Evolutionary conservation across 2,797 vertebrate species (phyloP).

Genomic region (Sphaeramia orbicularis): DNA sequence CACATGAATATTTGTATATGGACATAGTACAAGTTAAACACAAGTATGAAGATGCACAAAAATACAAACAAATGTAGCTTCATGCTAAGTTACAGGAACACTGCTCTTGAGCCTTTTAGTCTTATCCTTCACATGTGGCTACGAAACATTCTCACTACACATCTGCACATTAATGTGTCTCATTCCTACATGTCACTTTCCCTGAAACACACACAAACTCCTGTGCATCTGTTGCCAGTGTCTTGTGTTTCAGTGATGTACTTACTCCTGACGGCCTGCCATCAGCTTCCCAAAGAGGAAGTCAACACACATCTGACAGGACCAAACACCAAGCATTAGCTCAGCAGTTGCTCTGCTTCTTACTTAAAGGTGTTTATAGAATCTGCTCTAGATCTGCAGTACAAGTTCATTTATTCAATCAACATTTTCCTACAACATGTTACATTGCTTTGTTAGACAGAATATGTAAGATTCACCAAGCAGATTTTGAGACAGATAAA

Average conservation of each 20-base stretch:
- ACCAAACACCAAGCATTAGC: conserved; percentile 4
- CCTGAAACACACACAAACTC: neutral
- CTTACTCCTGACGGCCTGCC: conserved; percentile 16
- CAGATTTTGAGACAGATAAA: too few species aligned
- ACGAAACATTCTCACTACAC: conserved; percentile 1
- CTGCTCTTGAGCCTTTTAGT: conserved; percentile 1
- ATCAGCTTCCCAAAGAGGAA: conserved; percentile 22
- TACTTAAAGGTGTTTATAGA: conserved; percentile 29
- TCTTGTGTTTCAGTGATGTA: conserved; percentile 33
- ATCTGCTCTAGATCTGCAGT: conserved; percentile 12
- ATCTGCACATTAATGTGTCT: neutral
- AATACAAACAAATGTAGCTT: conserved; percentile 1
- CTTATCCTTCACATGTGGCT: conserved; percentile 1
- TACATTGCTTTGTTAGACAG: neutral
- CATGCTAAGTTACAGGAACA: conserved; percentile 2
- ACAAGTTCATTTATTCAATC: neutral
- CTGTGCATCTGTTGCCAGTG: conserved; percentile 5
- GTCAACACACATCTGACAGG: neutral
- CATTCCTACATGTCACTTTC: neutral
- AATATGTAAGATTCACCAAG: neutral
- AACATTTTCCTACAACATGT: neutral
- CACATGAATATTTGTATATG: too few species aligned
- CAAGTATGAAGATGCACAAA: neutral
- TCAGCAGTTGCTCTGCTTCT: conserved; percentile 19
- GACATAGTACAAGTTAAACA: too few species aligned